These are phyloP conservation scores for Delichon dasypus DNA, from an alignment of 2,797 vertebrate species.

Conservation along the genomic window DNA sequence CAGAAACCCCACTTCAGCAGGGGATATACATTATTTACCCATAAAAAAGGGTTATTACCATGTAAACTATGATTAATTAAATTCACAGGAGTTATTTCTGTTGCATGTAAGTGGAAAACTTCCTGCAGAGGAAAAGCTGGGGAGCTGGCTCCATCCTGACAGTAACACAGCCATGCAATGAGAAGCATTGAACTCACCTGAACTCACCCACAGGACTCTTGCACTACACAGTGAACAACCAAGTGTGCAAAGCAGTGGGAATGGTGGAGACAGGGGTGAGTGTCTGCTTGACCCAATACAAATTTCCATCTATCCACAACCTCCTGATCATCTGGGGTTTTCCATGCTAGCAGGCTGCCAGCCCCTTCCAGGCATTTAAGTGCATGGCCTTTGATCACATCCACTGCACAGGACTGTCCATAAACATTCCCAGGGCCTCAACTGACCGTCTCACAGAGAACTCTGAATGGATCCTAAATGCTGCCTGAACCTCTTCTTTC, in stretches of 20 bases:
- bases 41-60: conserved; percentile 69
- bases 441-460: background rate
- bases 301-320: background rate
- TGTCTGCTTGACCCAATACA: background rate
- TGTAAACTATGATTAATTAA: conserved; percentile 76
- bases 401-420: background rate
- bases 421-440: background rate
- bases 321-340: background rate
- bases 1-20: conserved; percentile 37
- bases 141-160: background rate
- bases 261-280: background rate
- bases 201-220: background rate
- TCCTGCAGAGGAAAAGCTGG: conserved; percentile 51
- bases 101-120: conserved; percentile 49
- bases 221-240: background rate
- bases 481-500: background rate
- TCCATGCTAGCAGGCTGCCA: background rate
- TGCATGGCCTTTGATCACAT: background rate
- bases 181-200: background rate
- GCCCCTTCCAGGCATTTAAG: background rate
- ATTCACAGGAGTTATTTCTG: conserved; percentile 60
- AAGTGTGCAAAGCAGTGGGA: background rate
- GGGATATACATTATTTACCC: conserved; percentile 71
- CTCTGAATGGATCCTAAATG: background rate
- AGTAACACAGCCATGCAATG: background rate